A percentile compares a stretch with the other conserved stretches of the same genome.
These are phyloP conservation scores for Craterocephalus amniculus DNA, from an alignment of 2,797 vertebrate genomes.

Conservation along the genomic window DNA sequence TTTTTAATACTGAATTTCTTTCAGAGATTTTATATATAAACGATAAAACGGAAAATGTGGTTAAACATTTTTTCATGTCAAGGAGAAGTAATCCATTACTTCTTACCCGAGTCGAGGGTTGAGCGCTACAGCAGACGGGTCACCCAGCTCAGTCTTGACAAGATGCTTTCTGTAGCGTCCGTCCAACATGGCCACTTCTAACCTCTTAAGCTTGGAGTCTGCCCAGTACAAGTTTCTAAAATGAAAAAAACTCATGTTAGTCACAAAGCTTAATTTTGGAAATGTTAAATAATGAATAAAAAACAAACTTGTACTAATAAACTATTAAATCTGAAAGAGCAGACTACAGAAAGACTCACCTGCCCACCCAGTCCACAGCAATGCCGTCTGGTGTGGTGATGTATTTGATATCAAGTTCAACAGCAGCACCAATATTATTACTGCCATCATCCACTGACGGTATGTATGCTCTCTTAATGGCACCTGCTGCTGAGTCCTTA, in stretches of 20 bases:
- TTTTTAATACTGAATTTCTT: not conserved
- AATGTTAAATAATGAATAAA: not conserved
- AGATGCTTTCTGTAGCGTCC: conserved; percentile 94
- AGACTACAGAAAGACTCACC: conserved; percentile 72
- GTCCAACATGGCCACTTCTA: conserved; percentile 91
- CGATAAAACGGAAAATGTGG: not conserved
- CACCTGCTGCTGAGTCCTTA: conserved; percentile 83
- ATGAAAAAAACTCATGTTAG: not conserved
- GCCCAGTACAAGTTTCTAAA: conserved; percentile 94
- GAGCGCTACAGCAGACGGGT: conserved; percentile 90
- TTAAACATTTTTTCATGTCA: not conserved
- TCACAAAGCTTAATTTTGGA: too few relatives aligned
- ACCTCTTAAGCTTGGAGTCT: conserved; percentile 85
- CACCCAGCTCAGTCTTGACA: conserved; percentile 84
- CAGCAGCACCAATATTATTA: conserved; percentile 86
- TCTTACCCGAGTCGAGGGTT: conserved; percentile 90
- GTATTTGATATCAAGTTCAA: conserved; percentile 88
- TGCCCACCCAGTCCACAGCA: conserved; percentile 94
- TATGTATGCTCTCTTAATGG: conserved; percentile 91
- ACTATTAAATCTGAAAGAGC: not conserved
- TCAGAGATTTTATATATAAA: not conserved
- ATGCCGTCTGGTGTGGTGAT: conserved; percentile 89
- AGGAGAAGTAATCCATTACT: too few relatives aligned
- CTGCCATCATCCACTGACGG: conserved; percentile 88
- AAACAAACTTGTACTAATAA: not conserved